Evolutionary conservation across 2,113 vertebrate species (phyloP).

Genomic region (Ptilonorhynchus violaceus): DNA sequence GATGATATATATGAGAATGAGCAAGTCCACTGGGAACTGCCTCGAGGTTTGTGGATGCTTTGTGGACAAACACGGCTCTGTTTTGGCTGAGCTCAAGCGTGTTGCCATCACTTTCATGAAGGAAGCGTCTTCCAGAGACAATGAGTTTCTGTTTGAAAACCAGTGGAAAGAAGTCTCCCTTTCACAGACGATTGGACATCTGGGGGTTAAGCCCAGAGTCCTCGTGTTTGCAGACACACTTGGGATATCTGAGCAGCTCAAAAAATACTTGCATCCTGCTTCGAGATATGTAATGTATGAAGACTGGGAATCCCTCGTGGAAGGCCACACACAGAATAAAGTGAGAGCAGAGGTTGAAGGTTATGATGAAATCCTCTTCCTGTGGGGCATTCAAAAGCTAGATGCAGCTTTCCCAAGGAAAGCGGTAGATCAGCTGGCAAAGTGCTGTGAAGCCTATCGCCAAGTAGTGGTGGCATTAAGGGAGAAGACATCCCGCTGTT

Average conservation of each 20-base stretch:
- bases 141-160: conserved; percentile 81
- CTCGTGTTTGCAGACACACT: conserved; percentile 81
- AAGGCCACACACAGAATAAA: neutral
- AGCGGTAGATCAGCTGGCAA: conserved; percentile 66
- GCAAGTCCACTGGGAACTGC: conserved; percentile 63
- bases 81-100: conserved; percentile 78
- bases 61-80: conserved; percentile 70
- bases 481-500: conserved; percentile 11
- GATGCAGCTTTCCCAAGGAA: conserved; percentile 61
- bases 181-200: neutral
- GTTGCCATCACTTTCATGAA: conserved; percentile 76
- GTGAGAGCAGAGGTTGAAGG: conserved; percentile 41
- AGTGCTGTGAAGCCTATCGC: conserved; percentile 80
- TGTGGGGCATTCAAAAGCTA: conserved; percentile 79
- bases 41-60: conserved; percentile 85
- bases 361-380: conserved; percentile 75
- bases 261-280: conserved; percentile 68
- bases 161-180: conserved; percentile 49
- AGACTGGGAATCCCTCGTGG: conserved; percentile 43
- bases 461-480: conserved; percentile 76
- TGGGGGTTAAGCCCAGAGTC: conserved; percentile 60
- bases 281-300: conserved; percentile 65
- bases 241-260: conserved; percentile 74
- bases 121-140: conserved; percentile 22
- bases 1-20: conserved; percentile 80